These are phyloP conservation scores for Monarcha castaneiventris DNA, from an alignment of 2,113 vertebrate species.

Conservation along the genomic window DNA sequence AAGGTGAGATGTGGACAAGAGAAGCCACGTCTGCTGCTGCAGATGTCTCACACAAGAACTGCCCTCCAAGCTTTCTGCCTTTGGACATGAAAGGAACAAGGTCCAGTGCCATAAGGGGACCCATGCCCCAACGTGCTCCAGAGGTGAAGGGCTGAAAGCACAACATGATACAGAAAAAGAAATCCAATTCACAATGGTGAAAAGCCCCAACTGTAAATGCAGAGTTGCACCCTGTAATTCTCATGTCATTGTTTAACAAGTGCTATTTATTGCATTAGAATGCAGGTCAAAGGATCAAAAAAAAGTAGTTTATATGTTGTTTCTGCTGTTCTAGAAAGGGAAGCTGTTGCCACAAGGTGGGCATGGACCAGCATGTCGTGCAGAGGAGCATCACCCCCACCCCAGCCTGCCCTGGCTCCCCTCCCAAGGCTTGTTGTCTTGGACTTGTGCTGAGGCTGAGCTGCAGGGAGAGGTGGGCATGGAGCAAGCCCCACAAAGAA, in stretches of 20 bases:
- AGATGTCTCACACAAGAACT: background rate
- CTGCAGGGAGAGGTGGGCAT: background rate
- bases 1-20: background rate
- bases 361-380: background rate
- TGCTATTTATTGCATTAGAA: background rate
- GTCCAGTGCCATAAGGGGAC: rapidly evolving
- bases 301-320: background rate
- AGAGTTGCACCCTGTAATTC: rapidly evolving
- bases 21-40: background rate
- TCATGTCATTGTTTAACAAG: background rate
- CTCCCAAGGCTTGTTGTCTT: background rate
- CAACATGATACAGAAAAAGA: background rate
- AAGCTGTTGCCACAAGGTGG: background rate
- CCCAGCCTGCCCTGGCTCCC: conserved; percentile 47
- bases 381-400: conserved; percentile 59
- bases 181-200: rapidly evolving
- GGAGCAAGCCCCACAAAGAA: background rate
- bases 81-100: background rate
- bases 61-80: background rate
- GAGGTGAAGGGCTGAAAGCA: background rate
- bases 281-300: background rate
- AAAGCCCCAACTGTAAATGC: background rate
- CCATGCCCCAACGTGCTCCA: background rate
- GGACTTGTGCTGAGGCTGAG: background rate
- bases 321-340: background rate